Evolutionary conservation across 2,113 vertebrate genomes (phyloP).

Genomic region (Lamprotornis superbus): DNA sequence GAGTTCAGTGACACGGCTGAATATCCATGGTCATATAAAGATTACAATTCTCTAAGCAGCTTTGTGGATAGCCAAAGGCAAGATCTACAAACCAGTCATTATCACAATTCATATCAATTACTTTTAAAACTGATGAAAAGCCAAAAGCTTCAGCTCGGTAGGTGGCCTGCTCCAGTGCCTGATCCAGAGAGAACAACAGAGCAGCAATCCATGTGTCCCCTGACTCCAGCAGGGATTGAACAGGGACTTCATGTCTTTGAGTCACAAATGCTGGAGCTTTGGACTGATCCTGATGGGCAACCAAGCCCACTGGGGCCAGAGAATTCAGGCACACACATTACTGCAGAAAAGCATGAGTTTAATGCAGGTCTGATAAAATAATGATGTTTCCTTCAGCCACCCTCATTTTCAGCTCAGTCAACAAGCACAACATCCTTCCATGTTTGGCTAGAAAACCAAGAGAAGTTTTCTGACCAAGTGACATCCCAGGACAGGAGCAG

Average conservation of each 20-base stretch:
- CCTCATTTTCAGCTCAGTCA: neutral
- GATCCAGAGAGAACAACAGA: neutral
- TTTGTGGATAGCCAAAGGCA: neutral
- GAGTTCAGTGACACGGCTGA: neutral
- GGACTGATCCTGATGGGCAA: neutral
- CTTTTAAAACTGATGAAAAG: neutral
- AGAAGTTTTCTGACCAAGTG: neutral
- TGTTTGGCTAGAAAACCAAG: neutral
- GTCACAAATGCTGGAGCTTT: neutral
- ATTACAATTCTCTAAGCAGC: neutral
- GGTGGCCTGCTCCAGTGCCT: neutral
- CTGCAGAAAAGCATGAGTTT: neutral
- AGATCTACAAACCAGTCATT: neutral
- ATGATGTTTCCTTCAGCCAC: neutral
- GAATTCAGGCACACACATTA: neutral
- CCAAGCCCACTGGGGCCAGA: neutral
- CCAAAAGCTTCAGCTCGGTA: neutral
- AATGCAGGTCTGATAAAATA: neutral
- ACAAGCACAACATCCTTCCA: neutral
- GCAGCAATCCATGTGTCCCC: neutral
- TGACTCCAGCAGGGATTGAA: rapidly evolving
- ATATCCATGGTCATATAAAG: neutral
- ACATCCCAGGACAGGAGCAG: neutral
- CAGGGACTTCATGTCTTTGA: neutral
- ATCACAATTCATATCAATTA: neutral